Evolutionary conservation across 2,797 vertebrate genomes (phyloP).

Genomic region (Enteromius paludinosus): DNA sequence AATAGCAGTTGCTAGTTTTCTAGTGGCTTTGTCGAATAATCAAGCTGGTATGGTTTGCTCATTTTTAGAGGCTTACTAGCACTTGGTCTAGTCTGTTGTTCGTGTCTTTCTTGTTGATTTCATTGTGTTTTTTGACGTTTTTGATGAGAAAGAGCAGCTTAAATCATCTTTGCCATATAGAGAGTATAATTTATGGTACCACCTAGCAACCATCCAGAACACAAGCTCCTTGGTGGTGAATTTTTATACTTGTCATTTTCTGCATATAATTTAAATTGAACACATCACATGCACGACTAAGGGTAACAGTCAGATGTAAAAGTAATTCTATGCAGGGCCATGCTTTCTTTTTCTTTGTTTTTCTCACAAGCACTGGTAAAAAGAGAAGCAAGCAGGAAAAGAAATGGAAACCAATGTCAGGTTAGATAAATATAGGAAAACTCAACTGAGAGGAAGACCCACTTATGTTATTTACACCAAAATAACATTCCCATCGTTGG

Average conservation of each 20-base stretch:
- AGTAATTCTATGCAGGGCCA: not conserved
- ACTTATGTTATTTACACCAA: constrained; percentile 8
- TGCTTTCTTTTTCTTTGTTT: not conserved
- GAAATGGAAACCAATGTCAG: constrained; percentile 1
- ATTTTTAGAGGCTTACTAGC: not conserved
- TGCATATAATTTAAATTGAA: not conserved
- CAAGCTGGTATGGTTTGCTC: not conserved
- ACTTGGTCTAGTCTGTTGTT: not conserved
- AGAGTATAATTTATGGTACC: not conserved
- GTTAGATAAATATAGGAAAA: constrained; percentile 23
- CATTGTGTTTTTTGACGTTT: not conserved
- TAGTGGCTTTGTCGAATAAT: not conserved
- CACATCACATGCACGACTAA: not conserved
- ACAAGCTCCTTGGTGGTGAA: not conserved
- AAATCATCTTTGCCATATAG: not conserved
- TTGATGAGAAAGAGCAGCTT: too few species aligned
- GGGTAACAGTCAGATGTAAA: constrained; percentile 13
- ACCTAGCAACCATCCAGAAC: not conserved
- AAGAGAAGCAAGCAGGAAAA: not conserved
- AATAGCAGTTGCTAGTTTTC: not conserved
- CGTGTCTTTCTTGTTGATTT: not conserved
- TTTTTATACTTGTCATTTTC: not conserved
- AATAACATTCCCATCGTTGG: not conserved
- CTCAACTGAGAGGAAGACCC: constrained; percentile 3
- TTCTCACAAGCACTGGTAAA: not conserved